These are phyloP conservation scores for Pangasius mekongensis DNA, from an alignment of 2,797 vertebrate species.

Conservation along the genomic window DNA sequence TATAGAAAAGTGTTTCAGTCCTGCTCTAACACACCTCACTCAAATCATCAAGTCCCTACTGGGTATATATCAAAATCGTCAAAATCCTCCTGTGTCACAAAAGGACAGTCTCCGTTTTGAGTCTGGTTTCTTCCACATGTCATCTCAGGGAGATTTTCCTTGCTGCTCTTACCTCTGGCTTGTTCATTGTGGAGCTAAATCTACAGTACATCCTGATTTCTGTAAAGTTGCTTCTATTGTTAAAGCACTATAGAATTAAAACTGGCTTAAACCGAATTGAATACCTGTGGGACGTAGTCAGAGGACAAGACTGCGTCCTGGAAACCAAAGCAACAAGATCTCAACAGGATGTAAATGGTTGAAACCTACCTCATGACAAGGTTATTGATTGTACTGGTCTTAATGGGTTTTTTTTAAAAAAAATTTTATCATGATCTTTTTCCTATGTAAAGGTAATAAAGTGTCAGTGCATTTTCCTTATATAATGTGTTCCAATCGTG, in stretches of 20 bases:
- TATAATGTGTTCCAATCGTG: background rate
- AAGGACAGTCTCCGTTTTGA: background rate
- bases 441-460: background rate
- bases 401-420: background rate
- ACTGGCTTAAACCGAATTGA: background rate
- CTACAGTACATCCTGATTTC: background rate
- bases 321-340: background rate
- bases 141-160: background rate
- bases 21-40: background rate
- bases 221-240: background rate
- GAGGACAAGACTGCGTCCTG: background rate
- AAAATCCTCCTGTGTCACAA: background rate
- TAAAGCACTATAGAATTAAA: background rate
- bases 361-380: background rate
- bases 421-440: background rate
- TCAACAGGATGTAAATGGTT: background rate
- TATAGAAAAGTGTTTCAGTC: background rate
- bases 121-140: background rate
- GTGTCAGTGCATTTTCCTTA: background rate
- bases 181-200: background rate
- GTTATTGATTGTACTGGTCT: background rate
- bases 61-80: background rate
- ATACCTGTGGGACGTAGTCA: background rate
- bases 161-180: background rate
- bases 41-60: background rate